Conservation (phyloP, 2,888 invertebrate genomes). For the Polylopha cassiicola region DNA sequence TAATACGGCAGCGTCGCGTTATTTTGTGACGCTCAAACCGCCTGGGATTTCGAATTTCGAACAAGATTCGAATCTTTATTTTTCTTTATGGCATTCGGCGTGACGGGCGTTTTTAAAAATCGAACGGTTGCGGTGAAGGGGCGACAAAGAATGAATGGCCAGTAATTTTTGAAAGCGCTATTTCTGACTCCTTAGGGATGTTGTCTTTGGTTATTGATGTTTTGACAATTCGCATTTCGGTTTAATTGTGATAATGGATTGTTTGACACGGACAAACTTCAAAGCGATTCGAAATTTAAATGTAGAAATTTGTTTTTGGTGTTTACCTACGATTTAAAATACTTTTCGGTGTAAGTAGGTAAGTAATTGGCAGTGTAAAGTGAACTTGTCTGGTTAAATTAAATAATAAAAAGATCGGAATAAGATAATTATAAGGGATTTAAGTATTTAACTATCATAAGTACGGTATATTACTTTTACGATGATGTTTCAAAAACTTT, state of each 20-base stretch:
- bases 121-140: conserved; percentile 51
- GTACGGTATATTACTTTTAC: too few relatives aligned
- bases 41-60: conserved; percentile 63
- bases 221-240: conserved; percentile 58
- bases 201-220: conserved; percentile 64
- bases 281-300: conserved; percentile 15
- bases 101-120: conserved; percentile 47
- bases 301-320: conserved; percentile 1
- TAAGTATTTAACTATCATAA: too few relatives aligned
- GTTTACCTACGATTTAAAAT: too few relatives aligned
- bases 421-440: too few relatives aligned
- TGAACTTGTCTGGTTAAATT: too few relatives aligned
- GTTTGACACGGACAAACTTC: conserved; percentile 7
- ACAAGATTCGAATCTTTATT: conserved; percentile 63
- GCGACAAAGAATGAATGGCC: conserved; percentile 70
- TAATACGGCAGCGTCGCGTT: conserved; percentile 57
- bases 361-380: too few relatives aligned
- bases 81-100: conserved; percentile 40
- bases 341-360: too few relatives aligned
- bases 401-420: too few relatives aligned
- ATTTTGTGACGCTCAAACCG: conserved; percentile 55
- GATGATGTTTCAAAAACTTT: too few relatives aligned
- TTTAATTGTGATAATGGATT: conserved; percentile 50
- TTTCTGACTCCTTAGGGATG: conserved; percentile 53
- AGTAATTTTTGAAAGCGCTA: conserved; percentile 72